Base-by-base conservation (phyloP, 2,888 invertebrate species). In the Eristalinus sepulchralis region DNA sequence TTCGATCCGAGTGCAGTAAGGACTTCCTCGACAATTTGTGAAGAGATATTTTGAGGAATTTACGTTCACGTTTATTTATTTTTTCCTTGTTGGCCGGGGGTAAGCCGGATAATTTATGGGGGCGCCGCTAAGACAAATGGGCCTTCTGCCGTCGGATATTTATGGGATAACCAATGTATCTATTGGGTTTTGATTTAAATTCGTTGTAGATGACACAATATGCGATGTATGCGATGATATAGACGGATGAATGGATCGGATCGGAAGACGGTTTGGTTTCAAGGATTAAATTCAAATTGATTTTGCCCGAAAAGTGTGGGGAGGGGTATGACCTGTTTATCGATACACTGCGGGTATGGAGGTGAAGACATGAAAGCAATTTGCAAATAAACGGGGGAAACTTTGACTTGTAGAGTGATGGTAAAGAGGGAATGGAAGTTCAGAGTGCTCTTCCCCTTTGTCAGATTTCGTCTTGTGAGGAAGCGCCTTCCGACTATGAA, bases 1-100 rank as follows among this genome's bases (percentile, higher is more conserved):
- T 77, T 67, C 82, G 71, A 82, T 82, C 39, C 39, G 76, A 27
- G 60, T 36, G 27, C 34, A 13, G 64, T 8, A 4, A 24, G 57
- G 71, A 82, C 71, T 77, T 77, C 60, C 71, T 34, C n/a, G 17
- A 13, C 17, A 17, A 64, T 22, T 17, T 36, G 6, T 27, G 33
- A 63, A 55, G 59, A 59, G 27, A 57, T 59, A 36, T 70, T 70
- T 71, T 20, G 27, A 39, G 27, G 20, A 24, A 64, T 36, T 64
- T 64, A 17, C 17, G 53, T 57, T 64, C 27, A 27, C 27, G 27
- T 27, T 27, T 47, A 33, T 33, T 22, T 70, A 36, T n/a, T 47
- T 1, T 27, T 2, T 10, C 9, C n/a, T 27, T 59, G 13, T 59
- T 4, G 24, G 11, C 3, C 5, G 20, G 59, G 20, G 24, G 24